phyloP scores from a whole-genome alignment of 2,888 invertebrate species.

The Chloromyia formosa region DNA sequence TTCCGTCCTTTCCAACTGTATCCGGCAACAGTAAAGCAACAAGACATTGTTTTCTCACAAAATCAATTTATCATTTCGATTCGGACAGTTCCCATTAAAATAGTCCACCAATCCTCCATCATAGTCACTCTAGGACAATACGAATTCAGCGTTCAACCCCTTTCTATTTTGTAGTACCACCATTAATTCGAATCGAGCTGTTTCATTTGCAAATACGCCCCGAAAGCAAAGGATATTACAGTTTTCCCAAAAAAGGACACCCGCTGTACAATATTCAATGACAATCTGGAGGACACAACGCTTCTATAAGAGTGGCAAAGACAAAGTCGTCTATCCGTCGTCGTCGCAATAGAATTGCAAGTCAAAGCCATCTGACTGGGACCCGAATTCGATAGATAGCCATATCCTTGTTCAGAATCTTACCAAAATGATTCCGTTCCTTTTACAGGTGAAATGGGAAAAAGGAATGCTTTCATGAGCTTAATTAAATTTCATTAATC shows the following conservation, averaged over 20 bases:
- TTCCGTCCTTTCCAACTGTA: too few species aligned
- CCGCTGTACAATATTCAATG: too few species aligned
- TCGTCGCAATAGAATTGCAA: too few species aligned
- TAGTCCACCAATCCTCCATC: background rate
- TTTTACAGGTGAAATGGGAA: background rate
- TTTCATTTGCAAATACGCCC: too few species aligned
- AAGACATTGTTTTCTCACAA: too few species aligned
- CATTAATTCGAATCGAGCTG: background rate
- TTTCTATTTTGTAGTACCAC: background rate
- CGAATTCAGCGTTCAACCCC: slow-evolving; percentile 7
- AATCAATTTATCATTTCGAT: slow-evolving; percentile 26
- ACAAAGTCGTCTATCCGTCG: too few species aligned
- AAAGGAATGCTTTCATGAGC: slow-evolving; percentile 8
- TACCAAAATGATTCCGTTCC: background rate
- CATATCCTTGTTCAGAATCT: too few species aligned
- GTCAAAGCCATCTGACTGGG: too few species aligned
- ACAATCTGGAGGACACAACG: too few species aligned
- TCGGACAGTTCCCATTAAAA: slow-evolving; percentile 5
- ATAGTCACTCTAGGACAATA: background rate
- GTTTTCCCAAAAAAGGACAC: background rate
- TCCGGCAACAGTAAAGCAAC: too few species aligned
- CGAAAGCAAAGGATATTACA: background rate
- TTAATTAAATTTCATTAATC: slow-evolving; percentile 28
- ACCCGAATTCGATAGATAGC: too few species aligned
- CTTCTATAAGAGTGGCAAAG: too few species aligned